These are phyloP conservation scores for Garra rufa DNA, from an alignment of 2,113 vertebrate genomes.

Conservation along the genomic window DNA sequence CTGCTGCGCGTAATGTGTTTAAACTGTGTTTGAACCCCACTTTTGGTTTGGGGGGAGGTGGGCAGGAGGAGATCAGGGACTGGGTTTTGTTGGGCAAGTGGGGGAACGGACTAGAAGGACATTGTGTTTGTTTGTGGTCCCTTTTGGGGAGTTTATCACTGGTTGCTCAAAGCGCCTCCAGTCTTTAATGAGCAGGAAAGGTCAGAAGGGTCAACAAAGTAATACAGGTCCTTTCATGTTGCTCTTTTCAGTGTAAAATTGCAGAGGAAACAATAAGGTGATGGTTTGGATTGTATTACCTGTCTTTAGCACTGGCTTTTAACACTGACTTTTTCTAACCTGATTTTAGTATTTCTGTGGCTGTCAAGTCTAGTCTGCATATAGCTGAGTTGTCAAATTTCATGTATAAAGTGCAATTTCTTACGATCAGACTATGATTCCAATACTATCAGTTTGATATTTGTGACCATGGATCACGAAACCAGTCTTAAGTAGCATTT, in stretches of 20 bases:
- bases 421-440: background rate
- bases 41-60: constrained; percentile 44
- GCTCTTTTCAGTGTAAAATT: constrained; percentile 37
- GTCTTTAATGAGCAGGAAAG: constrained; percentile 16
- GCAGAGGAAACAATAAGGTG: background rate
- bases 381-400: background rate
- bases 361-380: background rate
- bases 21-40: constrained; percentile 70
- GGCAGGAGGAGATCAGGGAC: constrained; percentile 25
- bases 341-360: background rate
- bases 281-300: background rate
- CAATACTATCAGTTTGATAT: too few species aligned
- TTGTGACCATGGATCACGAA: too few species aligned
- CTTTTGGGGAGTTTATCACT: constrained; percentile 14
- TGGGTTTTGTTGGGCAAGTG: constrained; percentile 51
- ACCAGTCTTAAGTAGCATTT: too few species aligned
- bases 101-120: constrained; percentile 33
- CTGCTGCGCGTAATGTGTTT: constrained; percentile 68
- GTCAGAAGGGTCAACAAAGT: constrained; percentile 10
- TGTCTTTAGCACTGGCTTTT: background rate
- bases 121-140: constrained; percentile 43
- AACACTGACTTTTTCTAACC: background rate
- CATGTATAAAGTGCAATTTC: background rate
- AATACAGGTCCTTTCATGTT: background rate
- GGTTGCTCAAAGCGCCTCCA: background rate